These are phyloP conservation scores for Isaurus tuberculatus DNA, from an alignment of 92 coral and sea anemone genomes.

Conservation along the genomic window DNA sequence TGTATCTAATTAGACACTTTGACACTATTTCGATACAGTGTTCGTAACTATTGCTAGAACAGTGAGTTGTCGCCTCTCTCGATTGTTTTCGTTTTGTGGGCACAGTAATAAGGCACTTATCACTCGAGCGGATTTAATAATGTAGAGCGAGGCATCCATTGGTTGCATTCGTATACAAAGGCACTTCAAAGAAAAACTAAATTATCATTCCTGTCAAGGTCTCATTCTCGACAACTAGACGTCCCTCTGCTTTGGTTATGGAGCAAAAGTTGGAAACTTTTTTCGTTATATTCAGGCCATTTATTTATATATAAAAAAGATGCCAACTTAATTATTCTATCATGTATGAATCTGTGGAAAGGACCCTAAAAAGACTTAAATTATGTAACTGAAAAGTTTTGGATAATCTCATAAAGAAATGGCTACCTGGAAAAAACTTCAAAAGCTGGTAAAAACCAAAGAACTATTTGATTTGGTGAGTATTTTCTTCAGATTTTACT, in stretches of 20 bases:
- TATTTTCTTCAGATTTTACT: background rate
- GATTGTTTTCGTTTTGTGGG: constrained; percentile 23
- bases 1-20: background rate
- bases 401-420: background rate
- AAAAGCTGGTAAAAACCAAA: constrained; percentile 39
- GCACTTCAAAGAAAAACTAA: background rate
- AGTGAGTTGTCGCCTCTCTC: background rate
- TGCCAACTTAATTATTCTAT: background rate
- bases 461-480: constrained; percentile 44
- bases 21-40: background rate
- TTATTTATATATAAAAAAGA: background rate
- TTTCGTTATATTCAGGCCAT: background rate
- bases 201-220: background rate
- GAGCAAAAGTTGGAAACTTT: background rate
- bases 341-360: background rate
- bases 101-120: constrained; percentile 21
- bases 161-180: background rate
- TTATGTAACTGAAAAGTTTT: background rate
- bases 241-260: background rate
- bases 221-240: background rate
- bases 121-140: background rate
- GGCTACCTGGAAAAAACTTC: constrained; percentile 44
- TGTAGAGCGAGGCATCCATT: background rate
- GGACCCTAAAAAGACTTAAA: background rate
- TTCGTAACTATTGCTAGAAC: background rate